A percentile compares a stretch with the other conserved stretches of the same genome.
These are phyloP conservation scores for Nomada hirtipes DNA, from an alignment of 2,888 invertebrate species.

Conservation along the genomic window DNA sequence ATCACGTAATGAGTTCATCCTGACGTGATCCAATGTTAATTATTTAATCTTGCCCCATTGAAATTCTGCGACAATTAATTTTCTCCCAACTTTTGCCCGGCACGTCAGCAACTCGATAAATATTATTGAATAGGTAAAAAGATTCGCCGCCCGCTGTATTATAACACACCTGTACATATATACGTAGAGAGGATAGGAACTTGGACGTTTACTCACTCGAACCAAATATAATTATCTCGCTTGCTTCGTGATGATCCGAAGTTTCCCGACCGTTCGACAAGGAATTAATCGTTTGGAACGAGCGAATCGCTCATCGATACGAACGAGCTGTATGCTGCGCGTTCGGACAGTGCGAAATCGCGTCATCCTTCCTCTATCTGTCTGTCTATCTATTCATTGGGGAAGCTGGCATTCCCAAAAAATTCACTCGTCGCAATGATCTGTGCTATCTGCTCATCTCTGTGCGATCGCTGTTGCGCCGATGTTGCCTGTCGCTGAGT, in stretches of 20 bases:
- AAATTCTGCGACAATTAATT: too few relatives aligned
- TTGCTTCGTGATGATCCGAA: not conserved
- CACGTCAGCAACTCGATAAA: too few relatives aligned
- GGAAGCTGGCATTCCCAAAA: constrained; percentile 46
- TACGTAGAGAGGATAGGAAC: not conserved
- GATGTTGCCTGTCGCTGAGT: constrained; percentile 69
- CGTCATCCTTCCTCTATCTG: constrained; percentile 55
- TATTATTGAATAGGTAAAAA: too few relatives aligned
- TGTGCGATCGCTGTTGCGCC: constrained; percentile 69
- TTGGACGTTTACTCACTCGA: constrained; percentile 2
- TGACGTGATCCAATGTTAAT: too few relatives aligned
- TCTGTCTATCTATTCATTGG: constrained; percentile 57
- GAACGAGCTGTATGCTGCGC: constrained; percentile 15
- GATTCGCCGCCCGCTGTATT: too few relatives aligned
- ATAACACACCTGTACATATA: too few relatives aligned
- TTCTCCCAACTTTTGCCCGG: too few relatives aligned
- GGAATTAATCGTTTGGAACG: constrained; percentile 10
- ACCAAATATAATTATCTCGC: constrained; percentile 10
- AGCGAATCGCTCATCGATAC: not conserved
- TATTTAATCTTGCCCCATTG: too few relatives aligned
- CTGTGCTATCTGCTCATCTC: constrained; percentile 63
- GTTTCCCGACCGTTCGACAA: not conserved
- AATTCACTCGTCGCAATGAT: constrained; percentile 55
- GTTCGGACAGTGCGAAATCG: constrained; percentile 34
- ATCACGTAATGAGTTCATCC: too few relatives aligned